phyloP scores from a whole-genome alignment of 2,113 vertebrate genomes.

The Patagioenas fasciata region DNA sequence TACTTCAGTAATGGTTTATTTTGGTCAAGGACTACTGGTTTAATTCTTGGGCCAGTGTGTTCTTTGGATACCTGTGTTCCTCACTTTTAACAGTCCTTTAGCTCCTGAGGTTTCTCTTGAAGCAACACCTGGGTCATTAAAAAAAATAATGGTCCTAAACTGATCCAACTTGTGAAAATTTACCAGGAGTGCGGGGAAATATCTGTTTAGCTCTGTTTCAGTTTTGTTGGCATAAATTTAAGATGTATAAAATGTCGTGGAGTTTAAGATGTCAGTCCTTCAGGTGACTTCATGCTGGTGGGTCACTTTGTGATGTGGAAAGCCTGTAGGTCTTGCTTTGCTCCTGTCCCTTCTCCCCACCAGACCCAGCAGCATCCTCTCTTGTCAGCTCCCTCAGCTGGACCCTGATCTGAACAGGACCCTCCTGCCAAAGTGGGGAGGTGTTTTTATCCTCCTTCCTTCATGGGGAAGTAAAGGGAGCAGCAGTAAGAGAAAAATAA shows the following conservation, averaged over 20 bases:
- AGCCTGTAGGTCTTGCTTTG: not conserved
- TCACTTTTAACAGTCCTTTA: not conserved
- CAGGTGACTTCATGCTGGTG: not conserved
- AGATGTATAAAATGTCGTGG: not conserved
- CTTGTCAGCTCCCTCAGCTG: not conserved
- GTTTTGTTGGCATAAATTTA: not conserved
- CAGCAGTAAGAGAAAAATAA: not conserved
- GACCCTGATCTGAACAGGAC: not conserved
- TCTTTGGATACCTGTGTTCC: not conserved
- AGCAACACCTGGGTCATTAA: accelerated
- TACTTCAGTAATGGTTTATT: not conserved
- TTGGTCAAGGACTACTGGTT: not conserved
- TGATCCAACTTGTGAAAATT: not conserved
- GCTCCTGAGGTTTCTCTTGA: not conserved
- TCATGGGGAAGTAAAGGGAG: not conserved
- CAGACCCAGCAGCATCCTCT: not conserved
- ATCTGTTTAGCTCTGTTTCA: not conserved
- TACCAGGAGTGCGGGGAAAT: not conserved
- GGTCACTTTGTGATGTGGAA: not conserved
- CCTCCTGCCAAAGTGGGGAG: not conserved
- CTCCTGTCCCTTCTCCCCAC: not conserved
- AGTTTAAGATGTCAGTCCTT: not conserved
- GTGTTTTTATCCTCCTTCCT: not conserved
- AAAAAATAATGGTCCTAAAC: not conserved
- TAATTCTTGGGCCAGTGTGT: not conserved